These are phyloP conservation scores for Dysidea cf. avara DNA, from an alignment of 37 sponge, comb jelly and placozoan genomes.

Conservation along the genomic window DNA sequence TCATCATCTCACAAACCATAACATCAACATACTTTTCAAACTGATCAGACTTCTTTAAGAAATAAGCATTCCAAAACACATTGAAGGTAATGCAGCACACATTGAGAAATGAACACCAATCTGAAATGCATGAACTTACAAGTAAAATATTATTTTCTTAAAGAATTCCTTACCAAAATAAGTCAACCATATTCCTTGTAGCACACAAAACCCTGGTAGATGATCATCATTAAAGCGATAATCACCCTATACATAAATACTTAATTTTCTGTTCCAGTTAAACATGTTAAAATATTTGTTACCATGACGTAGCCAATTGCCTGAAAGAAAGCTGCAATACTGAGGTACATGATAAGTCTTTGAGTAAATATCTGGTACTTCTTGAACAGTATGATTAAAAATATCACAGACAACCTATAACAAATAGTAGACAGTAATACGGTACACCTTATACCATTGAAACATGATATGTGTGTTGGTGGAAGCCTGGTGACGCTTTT, in stretches of 20 bases:
- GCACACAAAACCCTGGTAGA: constrained; percentile 28
- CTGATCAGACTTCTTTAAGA: constrained; percentile 34
- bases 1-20: not conserved
- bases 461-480: too few relatives aligned
- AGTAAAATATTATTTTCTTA: not conserved
- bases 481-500: too few relatives aligned
- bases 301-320: constrained; percentile 52
- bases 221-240: constrained; percentile 9
- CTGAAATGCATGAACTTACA: constrained; percentile 19
- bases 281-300: not conserved
- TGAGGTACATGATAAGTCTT: constrained; percentile 55
- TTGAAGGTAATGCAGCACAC: constrained; percentile 70
- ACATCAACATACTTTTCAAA: constrained; percentile 51
- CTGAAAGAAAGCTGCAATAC: constrained; percentile 56
- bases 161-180: constrained; percentile 37
- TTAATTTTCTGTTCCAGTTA: not conserved
- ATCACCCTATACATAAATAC: constrained; percentile 28
- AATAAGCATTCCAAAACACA: constrained; percentile 48
- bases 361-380: constrained; percentile 55
- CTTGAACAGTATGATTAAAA: constrained; percentile 49
- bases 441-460: too few relatives aligned
- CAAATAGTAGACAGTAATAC: too few relatives aligned
- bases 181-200: constrained; percentile 56
- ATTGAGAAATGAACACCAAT: constrained; percentile 75
- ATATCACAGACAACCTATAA: constrained; percentile 29